These are phyloP conservation scores for Xylocampa areola DNA, from an alignment of 2,888 invertebrate genomes.

Conservation along the genomic window DNA sequence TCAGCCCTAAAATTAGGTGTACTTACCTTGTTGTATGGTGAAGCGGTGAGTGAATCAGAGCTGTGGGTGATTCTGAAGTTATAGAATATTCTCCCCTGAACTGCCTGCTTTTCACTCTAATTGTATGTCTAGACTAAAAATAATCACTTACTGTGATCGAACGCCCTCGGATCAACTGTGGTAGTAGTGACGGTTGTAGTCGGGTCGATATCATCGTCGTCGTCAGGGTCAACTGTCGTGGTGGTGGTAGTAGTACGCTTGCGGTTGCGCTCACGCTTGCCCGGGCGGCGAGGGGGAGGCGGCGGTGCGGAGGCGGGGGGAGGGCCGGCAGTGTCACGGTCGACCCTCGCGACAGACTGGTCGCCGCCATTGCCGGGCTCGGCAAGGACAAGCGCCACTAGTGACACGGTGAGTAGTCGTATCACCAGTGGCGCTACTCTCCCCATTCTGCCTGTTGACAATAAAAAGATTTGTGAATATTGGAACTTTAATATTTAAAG, in stretches of 20 bases:
- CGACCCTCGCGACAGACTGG: constrained; percentile 50
- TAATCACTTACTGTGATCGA: constrained; percentile 82
- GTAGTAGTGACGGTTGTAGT: constrained; percentile 76
- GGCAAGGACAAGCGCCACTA: constrained; percentile 84
- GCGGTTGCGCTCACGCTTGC: constrained; percentile 66
- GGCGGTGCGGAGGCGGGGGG: constrained; percentile 49
- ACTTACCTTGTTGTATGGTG: constrained; percentile 25
- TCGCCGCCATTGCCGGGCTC: constrained; percentile 69
- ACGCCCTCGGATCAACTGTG: constrained; percentile 78
- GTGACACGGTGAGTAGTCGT: constrained; percentile 80
- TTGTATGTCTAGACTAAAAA: background rate
- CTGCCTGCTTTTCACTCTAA: background rate
- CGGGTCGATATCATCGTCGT: constrained; percentile 72
- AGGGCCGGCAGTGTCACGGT: constrained; percentile 46
- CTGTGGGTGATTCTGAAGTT: background rate
- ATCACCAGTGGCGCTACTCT: constrained; percentile 85
- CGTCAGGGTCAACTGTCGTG: constrained; percentile 69
- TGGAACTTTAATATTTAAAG: background rate
- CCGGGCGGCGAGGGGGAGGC: constrained; percentile 57
- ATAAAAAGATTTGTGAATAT: constrained; percentile 18
- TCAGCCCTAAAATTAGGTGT: constrained; percentile 20
- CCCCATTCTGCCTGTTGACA: constrained; percentile 79
- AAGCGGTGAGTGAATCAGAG: background rate
- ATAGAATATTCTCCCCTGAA: background rate
- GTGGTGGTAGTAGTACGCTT: constrained; percentile 77